Percentiles rank a stretch among this genome's conserved stretches.
Evolutionary conservation across 2,888 invertebrate species (phyloP).

Genomic region (Hyalella azteca): DNA sequence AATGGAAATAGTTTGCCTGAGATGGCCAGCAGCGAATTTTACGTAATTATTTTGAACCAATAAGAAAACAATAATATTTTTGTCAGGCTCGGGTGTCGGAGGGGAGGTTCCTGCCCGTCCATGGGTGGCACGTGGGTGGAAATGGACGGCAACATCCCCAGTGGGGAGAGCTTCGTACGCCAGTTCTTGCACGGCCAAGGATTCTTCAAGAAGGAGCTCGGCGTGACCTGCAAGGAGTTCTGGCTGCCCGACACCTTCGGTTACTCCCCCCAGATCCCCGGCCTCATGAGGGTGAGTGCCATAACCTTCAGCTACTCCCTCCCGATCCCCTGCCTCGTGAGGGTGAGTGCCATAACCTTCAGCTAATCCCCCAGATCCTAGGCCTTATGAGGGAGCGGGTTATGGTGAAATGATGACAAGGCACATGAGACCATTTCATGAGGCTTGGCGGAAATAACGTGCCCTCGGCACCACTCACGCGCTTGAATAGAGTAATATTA

Average conservation of each 20-base stretch:
- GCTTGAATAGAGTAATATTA: too few relatives aligned
- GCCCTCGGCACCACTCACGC: too few relatives aligned
- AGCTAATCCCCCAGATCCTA: conserved; percentile 67
- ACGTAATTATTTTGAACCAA: too few relatives aligned
- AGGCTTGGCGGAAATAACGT: too few relatives aligned
- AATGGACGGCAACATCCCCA: conserved; percentile 65
- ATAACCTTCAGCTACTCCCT: conserved; percentile 68
- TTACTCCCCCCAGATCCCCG: conserved; percentile 67
- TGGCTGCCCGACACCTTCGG: conserved; percentile 69
- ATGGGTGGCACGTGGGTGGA: conserved; percentile 68
- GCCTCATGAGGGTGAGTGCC: conserved; percentile 64
- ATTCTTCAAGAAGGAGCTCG: conserved; percentile 66
- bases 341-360: conserved; percentile 65
- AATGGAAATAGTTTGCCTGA: too few relatives aligned
- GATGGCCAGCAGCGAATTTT: too few relatives aligned
- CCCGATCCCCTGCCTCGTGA: conserved; percentile 67
- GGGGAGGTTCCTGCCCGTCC: conserved; percentile 65
- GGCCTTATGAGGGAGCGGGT: conserved; percentile 65
- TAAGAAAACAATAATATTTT: too few relatives aligned
- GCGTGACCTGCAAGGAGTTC: conserved; percentile 65
- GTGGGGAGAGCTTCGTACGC: conserved; percentile 66
- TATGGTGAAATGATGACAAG: too few relatives aligned
- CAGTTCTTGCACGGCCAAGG: conserved; percentile 67
- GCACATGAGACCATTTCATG: too few relatives aligned
- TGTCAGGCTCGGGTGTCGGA: conserved; percentile 38